These are phyloP conservation scores for Tribolium freemani DNA, from an alignment of 2,888 invertebrate species.

Conservation along the genomic window DNA sequence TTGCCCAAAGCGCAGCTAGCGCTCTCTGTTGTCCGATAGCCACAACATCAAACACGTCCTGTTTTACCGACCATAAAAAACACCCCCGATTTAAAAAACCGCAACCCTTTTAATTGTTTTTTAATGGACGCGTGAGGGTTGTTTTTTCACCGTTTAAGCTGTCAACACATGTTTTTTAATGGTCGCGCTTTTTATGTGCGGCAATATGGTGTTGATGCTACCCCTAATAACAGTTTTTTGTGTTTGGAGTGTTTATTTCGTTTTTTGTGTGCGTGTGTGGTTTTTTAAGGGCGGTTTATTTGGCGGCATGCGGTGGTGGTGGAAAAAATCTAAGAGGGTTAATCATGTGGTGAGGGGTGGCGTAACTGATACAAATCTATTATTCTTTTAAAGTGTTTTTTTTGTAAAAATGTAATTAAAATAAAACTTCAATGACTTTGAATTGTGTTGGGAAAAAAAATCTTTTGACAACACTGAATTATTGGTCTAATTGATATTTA, in stretches of 20 bases:
- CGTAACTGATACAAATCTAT: neutral
- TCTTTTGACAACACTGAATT: too few relatives aligned
- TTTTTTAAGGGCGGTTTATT: slow-evolving; percentile 10
- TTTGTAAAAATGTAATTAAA: too few relatives aligned
- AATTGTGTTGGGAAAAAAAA: too few relatives aligned
- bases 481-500: too few relatives aligned
- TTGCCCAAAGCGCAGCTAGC: neutral
- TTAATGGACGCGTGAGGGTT: slow-evolving; percentile 56
- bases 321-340: slow-evolving; percentile 9
- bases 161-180: slow-evolving; percentile 61
- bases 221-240: slow-evolving; percentile 37
- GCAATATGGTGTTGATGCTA: slow-evolving; percentile 36
- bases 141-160: slow-evolving; percentile 57
- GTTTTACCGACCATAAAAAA: slow-evolving; percentile 42
- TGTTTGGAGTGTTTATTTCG: slow-evolving; percentile 12
- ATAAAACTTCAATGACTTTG: too few relatives aligned
- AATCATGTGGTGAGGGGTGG: neutral
- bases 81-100: slow-evolving; percentile 62
- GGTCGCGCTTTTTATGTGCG: slow-evolving; percentile 30
- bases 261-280: slow-evolving; percentile 24
- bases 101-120: slow-evolving; percentile 62
- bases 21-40: slow-evolving; percentile 42
- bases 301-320: neutral
- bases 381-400: neutral
- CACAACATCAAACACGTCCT: neutral